Percentiles rank a stretch among this genome's conserved stretches.
Conservation (phyloP, 2,888 invertebrate genomes). For the Psococerastis gibbosa region DNA sequence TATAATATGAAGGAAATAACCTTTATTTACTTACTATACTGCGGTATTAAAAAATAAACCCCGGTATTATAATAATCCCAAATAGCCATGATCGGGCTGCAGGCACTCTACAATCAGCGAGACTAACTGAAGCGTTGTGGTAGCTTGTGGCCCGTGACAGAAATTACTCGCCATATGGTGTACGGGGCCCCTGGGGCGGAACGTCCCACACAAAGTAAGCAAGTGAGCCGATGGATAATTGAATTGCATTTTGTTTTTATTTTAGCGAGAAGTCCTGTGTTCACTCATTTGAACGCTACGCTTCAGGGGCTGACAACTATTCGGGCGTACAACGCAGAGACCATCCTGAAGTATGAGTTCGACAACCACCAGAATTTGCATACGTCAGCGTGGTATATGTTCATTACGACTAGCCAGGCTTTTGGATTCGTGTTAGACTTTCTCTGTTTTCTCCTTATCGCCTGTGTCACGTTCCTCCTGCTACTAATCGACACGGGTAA, state of each 20-base stretch:
- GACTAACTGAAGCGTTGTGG: background rate
- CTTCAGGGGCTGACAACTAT: conserved; percentile 64
- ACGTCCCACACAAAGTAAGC: no score
- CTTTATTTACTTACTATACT: no score
- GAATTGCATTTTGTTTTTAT: conserved; percentile 15
- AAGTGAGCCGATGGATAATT: no score
- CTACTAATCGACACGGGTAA: conserved; percentile 27
- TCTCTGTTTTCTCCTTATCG: conserved; percentile 40
- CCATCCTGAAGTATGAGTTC: conserved; percentile 39
- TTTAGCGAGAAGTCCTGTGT: conserved; percentile 66
- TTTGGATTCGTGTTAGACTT: conserved; percentile 46
- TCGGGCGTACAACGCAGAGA: conserved; percentile 51
- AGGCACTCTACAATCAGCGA: no score
- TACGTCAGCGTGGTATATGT: conserved; percentile 47
- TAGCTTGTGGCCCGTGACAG: no score
- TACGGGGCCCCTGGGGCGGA: no score
- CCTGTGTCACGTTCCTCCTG: conserved; percentile 45
- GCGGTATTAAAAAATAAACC: no score
- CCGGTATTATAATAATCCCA: no score
- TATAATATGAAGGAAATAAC: no score
- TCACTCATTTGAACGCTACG: conserved; percentile 60
- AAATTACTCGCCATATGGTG: no score
- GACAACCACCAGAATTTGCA: conserved; percentile 33
- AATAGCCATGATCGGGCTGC: no score
- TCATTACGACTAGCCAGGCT: conserved; percentile 39